A percentile compares a stretch with the other conserved stretches of the same genome.
These are phyloP conservation scores for Solenopsis fugax DNA, from an alignment of 1,140 invertebrate species.

Conservation along the genomic window DNA sequence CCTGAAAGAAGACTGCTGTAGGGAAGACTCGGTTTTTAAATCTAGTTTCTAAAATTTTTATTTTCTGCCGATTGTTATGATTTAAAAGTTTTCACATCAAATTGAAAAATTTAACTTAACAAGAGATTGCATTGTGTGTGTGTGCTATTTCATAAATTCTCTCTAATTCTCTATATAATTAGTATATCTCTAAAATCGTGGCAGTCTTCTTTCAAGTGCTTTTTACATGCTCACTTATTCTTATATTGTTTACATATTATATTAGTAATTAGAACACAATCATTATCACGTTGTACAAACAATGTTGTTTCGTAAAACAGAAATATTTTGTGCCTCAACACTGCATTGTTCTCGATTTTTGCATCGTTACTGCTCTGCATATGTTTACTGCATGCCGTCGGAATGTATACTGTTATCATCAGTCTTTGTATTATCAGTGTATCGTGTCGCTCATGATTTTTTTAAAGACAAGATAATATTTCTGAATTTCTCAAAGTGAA, in stretches of 20 bases:
- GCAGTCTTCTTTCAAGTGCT: conserved; percentile 27
- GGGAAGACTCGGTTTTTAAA: not conserved
- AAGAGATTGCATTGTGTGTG: not conserved
- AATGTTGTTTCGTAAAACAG: not conserved
- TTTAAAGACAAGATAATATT: conserved; percentile 27
- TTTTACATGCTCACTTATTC: not conserved
- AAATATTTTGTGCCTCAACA: not conserved
- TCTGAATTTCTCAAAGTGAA: conserved; percentile 37
- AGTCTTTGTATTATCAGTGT: conserved; percentile 29
- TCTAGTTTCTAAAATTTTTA: not conserved
- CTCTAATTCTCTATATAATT: conserved; percentile 1
- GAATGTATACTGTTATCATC: conserved; percentile 46
- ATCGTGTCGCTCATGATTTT: conserved; percentile 23
- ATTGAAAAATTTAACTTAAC: not conserved
- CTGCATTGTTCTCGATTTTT: not conserved
- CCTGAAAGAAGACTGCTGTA: not conserved
- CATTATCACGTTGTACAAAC: conserved; percentile 9
- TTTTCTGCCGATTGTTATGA: not conserved
- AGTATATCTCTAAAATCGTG: not conserved
- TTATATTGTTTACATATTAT: not conserved
- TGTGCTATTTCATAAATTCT: not conserved
- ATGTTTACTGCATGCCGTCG: conserved; percentile 63
- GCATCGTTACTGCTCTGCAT: conserved; percentile 31
- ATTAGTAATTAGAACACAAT: conserved; percentile 11
- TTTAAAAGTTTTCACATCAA: not conserved